A percentile compares a stretch with the other conserved stretches of the same genome.
Conservation (phyloP, 2,797 vertebrate species). For the Arctocebus calabarensis region DNA sequence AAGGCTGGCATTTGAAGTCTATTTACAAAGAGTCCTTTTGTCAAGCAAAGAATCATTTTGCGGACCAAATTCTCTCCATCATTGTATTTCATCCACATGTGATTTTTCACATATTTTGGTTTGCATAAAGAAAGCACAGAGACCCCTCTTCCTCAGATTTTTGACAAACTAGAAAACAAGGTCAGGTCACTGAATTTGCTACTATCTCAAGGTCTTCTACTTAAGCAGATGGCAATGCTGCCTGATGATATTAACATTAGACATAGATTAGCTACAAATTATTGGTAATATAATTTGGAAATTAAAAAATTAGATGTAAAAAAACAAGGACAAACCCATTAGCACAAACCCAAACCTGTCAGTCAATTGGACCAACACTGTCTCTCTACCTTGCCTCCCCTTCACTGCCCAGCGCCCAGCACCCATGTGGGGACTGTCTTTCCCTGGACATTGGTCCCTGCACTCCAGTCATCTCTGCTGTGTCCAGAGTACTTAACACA, state of each 20-base stretch:
- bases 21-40: slow-evolving; percentile 51
- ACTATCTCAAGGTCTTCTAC: not conserved
- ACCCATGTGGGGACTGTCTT: no score
- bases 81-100: not conserved
- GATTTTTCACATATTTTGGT: not conserved
- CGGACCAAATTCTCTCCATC: slow-evolving; percentile 52
- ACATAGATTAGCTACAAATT: not conserved
- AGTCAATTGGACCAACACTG: not conserved
- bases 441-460: not conserved
- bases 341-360: not conserved
- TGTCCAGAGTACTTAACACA: not conserved
- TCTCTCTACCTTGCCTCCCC: not conserved
- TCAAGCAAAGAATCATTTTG: slow-evolving; percentile 51
- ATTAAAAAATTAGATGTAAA: not conserved
- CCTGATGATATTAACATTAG: not conserved
- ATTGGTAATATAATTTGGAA: not conserved
- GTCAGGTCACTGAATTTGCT: not conserved
- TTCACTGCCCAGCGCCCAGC: no score
- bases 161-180: slow-evolving; percentile 2
- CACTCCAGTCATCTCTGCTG: not conserved
- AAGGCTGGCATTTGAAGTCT: slow-evolving; percentile 58
- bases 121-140: not conserved
- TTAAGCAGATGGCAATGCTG: not conserved
- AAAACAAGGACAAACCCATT: not conserved
- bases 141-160: not conserved